Base-by-base conservation (phyloP, 2,888 invertebrate genomes). In the Philopedon plagiatum region DNA sequence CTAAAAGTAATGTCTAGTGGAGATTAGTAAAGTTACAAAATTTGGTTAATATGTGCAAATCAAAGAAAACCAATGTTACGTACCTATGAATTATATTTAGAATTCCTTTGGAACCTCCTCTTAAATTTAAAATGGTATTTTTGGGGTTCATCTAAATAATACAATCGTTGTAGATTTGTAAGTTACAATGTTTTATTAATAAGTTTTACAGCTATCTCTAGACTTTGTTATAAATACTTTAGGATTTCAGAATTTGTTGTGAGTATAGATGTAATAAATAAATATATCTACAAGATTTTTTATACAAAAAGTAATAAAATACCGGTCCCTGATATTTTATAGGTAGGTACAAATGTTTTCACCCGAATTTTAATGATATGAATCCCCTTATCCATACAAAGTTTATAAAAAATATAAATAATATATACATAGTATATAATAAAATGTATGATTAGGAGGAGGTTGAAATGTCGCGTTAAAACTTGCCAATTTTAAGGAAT, bases 221-320 rank as follows among this genome's bases (percentile, higher is more conserved):
- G 79, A 77, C 71, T 81, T 73, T 80, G 79, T 82, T 83, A 79
- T 81, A 80, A 80, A 63, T 62, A 66, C 21, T 71, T 74, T 23
- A 46, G 79, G 78, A 77, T 80, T 82, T 80, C 80, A 81, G 81
- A 82, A 80, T 84, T 85, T 85, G 85, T 85, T 85, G 85, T 85
- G 85, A 85, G 85, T 85, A 84, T 83, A 85, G 85, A 85, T 85
- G 85, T 83, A 82, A 84, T 84, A 84, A 85, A 85, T 84, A 84
- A 84, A 83, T 83, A 82, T 85, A 85, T 85, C 83, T 85, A 85
- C 85, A 85, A 84, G 83, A 83, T 83, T 85, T 85, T 85, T 83
- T 85, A 84, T 84, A 85, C 81, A 79, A 81, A 81, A 67, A 74
- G 63, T 71, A 63, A 63, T 71, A 63, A 68, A 73, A 73, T 63